phyloP scores from a whole-genome alignment of 2,797 vertebrate genomes.

The Halcyon leucocephala region DNA sequence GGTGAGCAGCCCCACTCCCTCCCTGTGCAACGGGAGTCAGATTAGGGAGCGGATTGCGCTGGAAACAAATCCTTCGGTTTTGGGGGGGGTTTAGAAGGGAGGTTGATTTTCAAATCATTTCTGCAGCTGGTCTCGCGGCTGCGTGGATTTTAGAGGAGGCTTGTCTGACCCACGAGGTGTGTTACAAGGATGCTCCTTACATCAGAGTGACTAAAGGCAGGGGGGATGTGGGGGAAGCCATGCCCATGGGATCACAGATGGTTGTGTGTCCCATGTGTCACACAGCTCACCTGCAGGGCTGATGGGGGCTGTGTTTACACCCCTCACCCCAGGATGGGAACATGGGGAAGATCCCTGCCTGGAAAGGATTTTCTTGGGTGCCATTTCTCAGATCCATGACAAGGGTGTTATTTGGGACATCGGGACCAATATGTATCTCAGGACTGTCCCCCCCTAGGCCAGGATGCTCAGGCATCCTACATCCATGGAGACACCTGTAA shows the following conservation, averaged over 20 bases:
- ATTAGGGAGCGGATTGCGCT: not conserved
- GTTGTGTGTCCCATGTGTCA: not conserved
- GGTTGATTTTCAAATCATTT: not conserved
- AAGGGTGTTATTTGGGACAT: not conserved
- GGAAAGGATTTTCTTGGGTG: not conserved
- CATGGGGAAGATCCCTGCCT: not conserved
- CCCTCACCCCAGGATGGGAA: not conserved
- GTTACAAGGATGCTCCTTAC: not conserved
- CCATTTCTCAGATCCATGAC: not conserved
- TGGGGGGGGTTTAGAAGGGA: not conserved
- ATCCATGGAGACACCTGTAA: not conserved
- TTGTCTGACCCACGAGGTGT: not conserved
- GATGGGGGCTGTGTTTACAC: not conserved
- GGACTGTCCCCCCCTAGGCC: not conserved
- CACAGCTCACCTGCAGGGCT: not conserved
- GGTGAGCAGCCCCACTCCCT: not conserved
- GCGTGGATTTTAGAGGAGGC: not conserved
- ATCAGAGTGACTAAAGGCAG: not conserved
- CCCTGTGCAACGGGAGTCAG: not conserved
- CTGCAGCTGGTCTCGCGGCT: not conserved
- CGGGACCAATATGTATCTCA: fast-evolving
- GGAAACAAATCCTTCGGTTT: not conserved
- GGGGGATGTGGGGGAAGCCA: not conserved
- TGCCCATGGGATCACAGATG: fast-evolving
- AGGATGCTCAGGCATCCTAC: not conserved